phyloP scores from a whole-genome alignment of 1,140 invertebrate species.

The Drosophila willistoni region DNA sequence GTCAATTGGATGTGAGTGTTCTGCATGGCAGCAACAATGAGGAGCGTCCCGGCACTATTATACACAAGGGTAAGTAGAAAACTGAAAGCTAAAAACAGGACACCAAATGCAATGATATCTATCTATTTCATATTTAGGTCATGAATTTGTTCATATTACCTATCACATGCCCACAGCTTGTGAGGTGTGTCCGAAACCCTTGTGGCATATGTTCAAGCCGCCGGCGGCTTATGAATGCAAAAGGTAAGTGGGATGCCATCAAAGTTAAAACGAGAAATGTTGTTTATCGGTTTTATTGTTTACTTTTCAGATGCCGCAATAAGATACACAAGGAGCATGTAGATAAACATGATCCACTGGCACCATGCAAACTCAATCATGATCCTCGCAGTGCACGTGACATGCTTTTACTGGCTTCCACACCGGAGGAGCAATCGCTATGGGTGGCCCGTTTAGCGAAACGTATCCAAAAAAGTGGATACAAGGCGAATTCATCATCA shows the following conservation, averaged over 20 bases:
- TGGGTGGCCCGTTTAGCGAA: constrained; percentile 96
- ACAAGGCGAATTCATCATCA: constrained; percentile 91
- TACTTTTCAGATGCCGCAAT: constrained; percentile 90
- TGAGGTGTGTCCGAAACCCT: constrained; percentile 97
- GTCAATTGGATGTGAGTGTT: constrained; percentile 83
- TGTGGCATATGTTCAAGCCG: constrained; percentile 98
- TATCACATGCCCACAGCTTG: constrained; percentile 99
- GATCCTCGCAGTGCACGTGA: constrained; percentile 97
- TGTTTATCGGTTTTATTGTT: not conserved
- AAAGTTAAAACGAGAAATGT: not conserved
- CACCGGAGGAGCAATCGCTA: constrained; percentile 93
- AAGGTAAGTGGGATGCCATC: constrained; percentile 84
- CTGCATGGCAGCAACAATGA: constrained; percentile 85
- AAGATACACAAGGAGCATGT: constrained; percentile 98
- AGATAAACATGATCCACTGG: constrained; percentile 91
- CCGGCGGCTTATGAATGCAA: constrained; percentile 98
- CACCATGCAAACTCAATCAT: constrained; percentile 96
- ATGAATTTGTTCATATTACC: constrained; percentile 97
- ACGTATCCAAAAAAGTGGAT: constrained; percentile 96
- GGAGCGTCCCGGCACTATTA: constrained; percentile 89
- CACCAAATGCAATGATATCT: constrained; percentile 1
- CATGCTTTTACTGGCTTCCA: constrained; percentile 92
- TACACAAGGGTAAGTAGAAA: constrained; percentile 87
- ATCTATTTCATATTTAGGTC: constrained; percentile 85
- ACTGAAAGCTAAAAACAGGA: not conserved